Conservation (phyloP, 1,140 invertebrate species). For the Holotrichia oblita region DNA sequence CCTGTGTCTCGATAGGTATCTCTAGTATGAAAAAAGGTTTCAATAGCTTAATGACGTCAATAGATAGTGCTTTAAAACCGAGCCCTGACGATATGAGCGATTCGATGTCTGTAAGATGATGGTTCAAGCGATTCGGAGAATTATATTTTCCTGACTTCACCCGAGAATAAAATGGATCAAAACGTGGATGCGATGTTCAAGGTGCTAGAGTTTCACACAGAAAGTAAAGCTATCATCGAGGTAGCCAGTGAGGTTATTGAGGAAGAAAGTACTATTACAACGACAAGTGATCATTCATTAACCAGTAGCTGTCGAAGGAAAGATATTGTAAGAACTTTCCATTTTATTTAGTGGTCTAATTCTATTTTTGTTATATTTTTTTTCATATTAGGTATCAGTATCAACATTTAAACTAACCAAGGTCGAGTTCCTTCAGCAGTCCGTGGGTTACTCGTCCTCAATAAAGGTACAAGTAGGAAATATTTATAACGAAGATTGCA, state of each 20-base stretch:
- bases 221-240: slow-evolving; percentile 65
- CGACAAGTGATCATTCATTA: slow-evolving; percentile 82
- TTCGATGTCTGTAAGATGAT: slow-evolving; percentile 73
- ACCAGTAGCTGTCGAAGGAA: slow-evolving; percentile 80
- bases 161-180: slow-evolving; percentile 68
- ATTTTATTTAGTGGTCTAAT: neutral
- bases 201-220: slow-evolving; percentile 56
- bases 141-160: slow-evolving; percentile 71
- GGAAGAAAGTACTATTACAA: slow-evolving; percentile 71
- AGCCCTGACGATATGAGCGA: slow-evolving; percentile 78
- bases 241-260: slow-evolving; percentile 87
- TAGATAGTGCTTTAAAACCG: slow-evolving; percentile 79
- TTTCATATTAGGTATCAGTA: slow-evolving; percentile 75
- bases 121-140: slow-evolving; percentile 84
- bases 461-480: slow-evolving; percentile 82
- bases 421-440: slow-evolving; percentile 85
- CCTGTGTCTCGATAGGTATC: slow-evolving; percentile 63
- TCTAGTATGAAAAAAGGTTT: slow-evolving; percentile 83
- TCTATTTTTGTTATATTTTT: slow-evolving; percentile 32
- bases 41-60: slow-evolving; percentile 79
- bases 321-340: slow-evolving; percentile 70
- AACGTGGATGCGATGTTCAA: slow-evolving; percentile 65
- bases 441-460: slow-evolving; percentile 74
- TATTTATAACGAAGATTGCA: slow-evolving; percentile 81
- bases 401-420: slow-evolving; percentile 83